Base-by-base conservation (phyloP, 2,797 vertebrate species). In the Enteromius anoplus region DNA sequence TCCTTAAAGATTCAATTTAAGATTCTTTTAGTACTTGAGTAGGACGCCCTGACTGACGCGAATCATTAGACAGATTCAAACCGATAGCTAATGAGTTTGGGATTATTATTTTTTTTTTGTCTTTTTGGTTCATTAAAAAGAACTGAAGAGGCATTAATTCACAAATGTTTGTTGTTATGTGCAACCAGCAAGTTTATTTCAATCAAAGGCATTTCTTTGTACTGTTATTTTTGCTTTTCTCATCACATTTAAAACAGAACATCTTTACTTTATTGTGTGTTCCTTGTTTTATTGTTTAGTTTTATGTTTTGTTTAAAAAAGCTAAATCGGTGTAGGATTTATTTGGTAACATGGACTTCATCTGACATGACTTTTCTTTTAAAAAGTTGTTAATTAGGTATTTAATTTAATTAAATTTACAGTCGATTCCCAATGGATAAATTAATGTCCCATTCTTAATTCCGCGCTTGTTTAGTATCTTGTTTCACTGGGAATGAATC, bases 1-100 rank as follows among this genome's bases (percentile, higher is more conserved):
- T 55, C 32, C 32, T 55, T 55, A n/a, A 75, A 75, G 29, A 73
- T 73, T 73, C 29, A 53, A 53, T 37, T 55, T 55, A 55, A 15
- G 71, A 75, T 23, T 75, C 32, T 55, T 5, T 55, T 75, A 55
- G 71, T n/a, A 55, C 32, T 75, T 55, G 3, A 14, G 11, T 37
- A 37, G 71, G 37, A 37, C 1, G 2, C 32, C n/a, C 49, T 37
- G 11, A 53, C 19, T 53, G 55, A 75, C 21, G 11, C 14, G 19
- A 75, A 19, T 75, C 6, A 7, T 55, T 55, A 55, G 32, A 53
- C 29, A 34, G 19, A 55, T 55, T 55, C 71, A 73, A 34, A 73
- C 2, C 5, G 11, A 73, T 53, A 53, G 12, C 26, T 51, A 51
- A 51, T 51, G 70, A 51, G 29, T 53, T 73, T 37, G 10, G n/a